Evolutionary conservation across 2,113 vertebrate species (phyloP).

Genomic region (Hypomesus transpacificus): DNA sequence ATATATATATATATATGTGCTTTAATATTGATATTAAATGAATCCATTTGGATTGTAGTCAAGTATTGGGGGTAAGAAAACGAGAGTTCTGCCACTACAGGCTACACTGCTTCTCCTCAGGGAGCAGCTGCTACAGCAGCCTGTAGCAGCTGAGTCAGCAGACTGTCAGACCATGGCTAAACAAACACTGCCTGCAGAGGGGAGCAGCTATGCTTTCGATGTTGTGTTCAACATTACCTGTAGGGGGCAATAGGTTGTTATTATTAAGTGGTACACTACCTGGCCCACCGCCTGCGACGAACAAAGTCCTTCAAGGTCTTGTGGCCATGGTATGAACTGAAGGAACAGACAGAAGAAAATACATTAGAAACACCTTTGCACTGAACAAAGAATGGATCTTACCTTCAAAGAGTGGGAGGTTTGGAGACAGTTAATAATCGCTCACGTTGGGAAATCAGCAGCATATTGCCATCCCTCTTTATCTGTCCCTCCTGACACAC

Average conservation of each 20-base stretch:
- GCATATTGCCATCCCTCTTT: slow-evolving; percentile 96
- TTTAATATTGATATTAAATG: too few relatives aligned
- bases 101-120: too few relatives aligned
- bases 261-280: slow-evolving; percentile 66
- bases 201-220: not conserved
- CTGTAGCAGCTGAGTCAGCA: not conserved
- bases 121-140: too few relatives aligned
- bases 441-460: slow-evolving; percentile 93
- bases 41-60: too few relatives aligned
- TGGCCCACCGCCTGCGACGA: slow-evolving; percentile 90
- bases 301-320: slow-evolving; percentile 99
- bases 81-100: too few relatives aligned
- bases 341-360: slow-evolving; percentile 17
- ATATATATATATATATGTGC: too few relatives aligned
- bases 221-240: too few relatives aligned
- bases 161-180: not conserved
- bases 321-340: slow-evolving; percentile 89
- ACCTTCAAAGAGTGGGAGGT: not conserved
- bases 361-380: too few relatives aligned
- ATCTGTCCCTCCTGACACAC: slow-evolving; percentile 79
- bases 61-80: too few relatives aligned
- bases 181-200: not conserved
- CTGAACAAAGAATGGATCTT: too few relatives aligned
- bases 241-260: not conserved
- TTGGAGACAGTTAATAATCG: not conserved